A percentile compares a stretch with the other conserved stretches of the same genome.
These are phyloP conservation scores for Hyperoplus immaculatus DNA, from an alignment of 2,797 vertebrate genomes.

Conservation along the genomic window DNA sequence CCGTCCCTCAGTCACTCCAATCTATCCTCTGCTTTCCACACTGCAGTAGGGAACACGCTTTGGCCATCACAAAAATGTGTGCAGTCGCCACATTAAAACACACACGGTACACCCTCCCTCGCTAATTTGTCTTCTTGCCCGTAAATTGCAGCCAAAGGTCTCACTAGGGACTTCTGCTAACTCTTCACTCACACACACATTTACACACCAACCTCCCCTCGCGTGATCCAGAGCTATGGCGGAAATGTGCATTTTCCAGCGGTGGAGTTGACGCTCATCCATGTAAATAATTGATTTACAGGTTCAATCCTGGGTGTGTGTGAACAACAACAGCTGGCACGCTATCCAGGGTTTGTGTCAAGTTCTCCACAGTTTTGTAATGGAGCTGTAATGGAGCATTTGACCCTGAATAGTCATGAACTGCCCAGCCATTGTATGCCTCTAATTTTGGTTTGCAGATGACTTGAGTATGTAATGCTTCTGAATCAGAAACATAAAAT, in stretches of 20 bases:
- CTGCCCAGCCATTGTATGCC: neutral
- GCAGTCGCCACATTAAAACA: neutral
- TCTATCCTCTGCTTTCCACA: constrained; percentile 6
- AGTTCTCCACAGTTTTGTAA: constrained; percentile 8
- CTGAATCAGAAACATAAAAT: neutral
- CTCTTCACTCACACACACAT: neutral
- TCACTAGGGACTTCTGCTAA: constrained; percentile 17
- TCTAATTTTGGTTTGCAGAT: neutral
- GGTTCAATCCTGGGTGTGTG: constrained; percentile 55
- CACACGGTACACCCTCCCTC: no score
- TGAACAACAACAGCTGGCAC: constrained; percentile 61
- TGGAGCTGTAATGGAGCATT: constrained; percentile 6
- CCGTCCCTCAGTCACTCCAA: neutral
- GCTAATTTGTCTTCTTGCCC: neutral
- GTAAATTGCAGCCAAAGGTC: neutral
- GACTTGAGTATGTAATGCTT: neutral
- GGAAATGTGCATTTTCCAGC: constrained; percentile 47
- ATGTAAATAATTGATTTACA: constrained; percentile 74
- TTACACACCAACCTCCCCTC: constrained; percentile 31
- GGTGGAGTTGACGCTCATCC: constrained; percentile 52
- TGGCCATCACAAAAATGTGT: neutral
- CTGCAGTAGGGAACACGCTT: neutral
- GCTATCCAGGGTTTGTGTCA: constrained; percentile 28
- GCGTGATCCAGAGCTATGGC: constrained; percentile 61
- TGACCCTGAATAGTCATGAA: neutral